A percentile compares a stretch with the other conserved stretches of the same genome.
These are phyloP conservation scores for Ganaspis brasiliensis DNA, from an alignment of 2,888 invertebrate species.

Conservation along the genomic window DNA sequence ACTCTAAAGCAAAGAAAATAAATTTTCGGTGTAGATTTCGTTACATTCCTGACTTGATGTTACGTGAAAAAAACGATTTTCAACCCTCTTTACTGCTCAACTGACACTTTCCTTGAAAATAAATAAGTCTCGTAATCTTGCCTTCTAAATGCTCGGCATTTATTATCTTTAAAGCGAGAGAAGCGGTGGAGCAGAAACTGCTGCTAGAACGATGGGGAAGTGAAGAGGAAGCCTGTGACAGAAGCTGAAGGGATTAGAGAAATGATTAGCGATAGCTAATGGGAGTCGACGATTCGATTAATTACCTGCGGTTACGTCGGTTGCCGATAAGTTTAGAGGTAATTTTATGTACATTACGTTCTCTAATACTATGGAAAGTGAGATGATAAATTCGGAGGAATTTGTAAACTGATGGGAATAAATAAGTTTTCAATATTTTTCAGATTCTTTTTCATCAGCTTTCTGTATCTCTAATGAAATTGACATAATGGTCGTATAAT, in stretches of 20 bases:
- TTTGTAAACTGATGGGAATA: too few relatives aligned
- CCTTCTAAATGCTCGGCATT: slow-evolving; percentile 71
- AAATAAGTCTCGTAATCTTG: slow-evolving; percentile 71
- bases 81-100: slow-evolving; percentile 13
- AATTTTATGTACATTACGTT: neutral
- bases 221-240: slow-evolving; percentile 44
- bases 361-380: neutral
- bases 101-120: slow-evolving; percentile 54
- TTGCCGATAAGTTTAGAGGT: slow-evolving; percentile 23
- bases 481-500: too few relatives aligned
- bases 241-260: slow-evolving; percentile 63
- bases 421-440: too few relatives aligned
- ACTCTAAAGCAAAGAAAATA: too few relatives aligned
- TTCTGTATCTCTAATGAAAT: too few relatives aligned
- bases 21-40: neutral
- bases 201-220: slow-evolving; percentile 7
- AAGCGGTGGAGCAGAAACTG: slow-evolving; percentile 50
- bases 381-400: too few relatives aligned
- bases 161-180: slow-evolving; percentile 72
- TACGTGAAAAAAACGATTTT: slow-evolving; percentile 44
- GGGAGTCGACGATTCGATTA: slow-evolving; percentile 52
- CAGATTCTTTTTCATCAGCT: too few relatives aligned
- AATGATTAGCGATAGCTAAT: slow-evolving; percentile 71
- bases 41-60: slow-evolving; percentile 18
- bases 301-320: slow-evolving; percentile 18